Base-by-base conservation (phyloP, 2,113 vertebrate species). In the Patagioenas fasciata region DNA sequence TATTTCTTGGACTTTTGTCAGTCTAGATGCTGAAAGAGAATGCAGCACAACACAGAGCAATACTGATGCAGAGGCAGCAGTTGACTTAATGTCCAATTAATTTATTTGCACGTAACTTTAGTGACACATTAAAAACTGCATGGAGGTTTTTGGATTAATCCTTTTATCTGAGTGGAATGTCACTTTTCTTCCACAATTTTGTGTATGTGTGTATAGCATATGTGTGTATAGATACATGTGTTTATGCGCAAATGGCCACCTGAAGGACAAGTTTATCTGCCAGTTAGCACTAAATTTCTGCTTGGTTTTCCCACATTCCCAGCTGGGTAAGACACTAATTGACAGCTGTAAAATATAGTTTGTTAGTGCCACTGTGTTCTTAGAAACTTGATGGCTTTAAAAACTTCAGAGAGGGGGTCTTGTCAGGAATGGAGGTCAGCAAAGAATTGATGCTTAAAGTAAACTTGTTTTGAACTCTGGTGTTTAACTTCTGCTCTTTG, bases 131-230 rank as follows among this genome's bases (percentile, higher is more conserved):
- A 51, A 64, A 86, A 84, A 79, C 25, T 56, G 11, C 5, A 1
- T 44, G 17, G 32, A 73, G 5, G 9, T 85, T 89, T 89, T 82
- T 8, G 72, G 36, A 42, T 34, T 1, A 80, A 82, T 69, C 42
- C 6, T 0, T 57, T 72, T 73, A 42, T 31, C 60, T 57, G 11
- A 44, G 25, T 47, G 23, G 47, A 77, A 83, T 77, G 13, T 7
- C 6, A 9, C 66, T 94, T 93, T 85, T 62, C 20, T 88, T 83
- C 64, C 36, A 17, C 3, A 2, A 6, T 21, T 79, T 2, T 62
- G 0, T 26, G 4, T 42, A 10, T 44, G 14, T 42, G 15, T 44
- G 14, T 12, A 1, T 61, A 47, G 20, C 28, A 6, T 32, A 6
- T 57, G 9, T 81, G 16, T 56, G 5, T 53, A 66, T 5, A 82